phyloP scores from a whole-genome alignment of 1,140 invertebrate species.

The Ectropis grisescens region DNA sequence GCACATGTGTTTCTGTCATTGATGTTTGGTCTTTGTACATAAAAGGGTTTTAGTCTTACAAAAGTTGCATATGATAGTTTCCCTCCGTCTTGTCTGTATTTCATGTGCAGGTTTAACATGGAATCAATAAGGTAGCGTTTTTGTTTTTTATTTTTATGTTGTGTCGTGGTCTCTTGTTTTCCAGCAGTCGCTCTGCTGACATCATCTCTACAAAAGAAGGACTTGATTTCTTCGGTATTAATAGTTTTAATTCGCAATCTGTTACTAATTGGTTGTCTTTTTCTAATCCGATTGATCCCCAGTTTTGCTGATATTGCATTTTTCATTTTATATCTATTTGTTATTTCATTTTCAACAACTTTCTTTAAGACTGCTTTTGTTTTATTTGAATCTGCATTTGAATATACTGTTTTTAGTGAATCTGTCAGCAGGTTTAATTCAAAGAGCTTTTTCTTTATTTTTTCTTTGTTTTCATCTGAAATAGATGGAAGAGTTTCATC shows the following conservation, averaged over 20 bases:
- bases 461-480: no score
- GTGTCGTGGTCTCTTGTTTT: conserved; percentile 11
- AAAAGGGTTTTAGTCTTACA: conserved; percentile 11
- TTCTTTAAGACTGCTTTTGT: conserved; percentile 11
- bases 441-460: no score
- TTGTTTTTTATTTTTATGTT: conserved; percentile 12
- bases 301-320: conserved; percentile 1
- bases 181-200: conserved; percentile 12
- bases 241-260: no score
- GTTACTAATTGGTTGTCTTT: background rate
- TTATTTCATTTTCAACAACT: conserved; percentile 1
- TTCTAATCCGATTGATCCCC: conserved; percentile 5
- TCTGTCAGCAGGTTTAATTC: no score
- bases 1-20: conserved; percentile 11
- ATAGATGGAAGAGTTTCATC: no score
- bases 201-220: conserved; percentile 13
- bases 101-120: conserved; percentile 9
- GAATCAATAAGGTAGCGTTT: conserved; percentile 10
- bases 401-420: no score
- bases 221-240: conserved; percentile 1
- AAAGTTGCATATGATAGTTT: conserved; percentile 10
- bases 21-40: conserved; percentile 9
- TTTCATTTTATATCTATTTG: conserved; percentile 5
- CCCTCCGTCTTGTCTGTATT: conserved; percentile 11
- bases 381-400: background rate